phyloP scores from a whole-genome alignment of 2,888 invertebrate species.

The Andrena hattorfiana region DNA sequence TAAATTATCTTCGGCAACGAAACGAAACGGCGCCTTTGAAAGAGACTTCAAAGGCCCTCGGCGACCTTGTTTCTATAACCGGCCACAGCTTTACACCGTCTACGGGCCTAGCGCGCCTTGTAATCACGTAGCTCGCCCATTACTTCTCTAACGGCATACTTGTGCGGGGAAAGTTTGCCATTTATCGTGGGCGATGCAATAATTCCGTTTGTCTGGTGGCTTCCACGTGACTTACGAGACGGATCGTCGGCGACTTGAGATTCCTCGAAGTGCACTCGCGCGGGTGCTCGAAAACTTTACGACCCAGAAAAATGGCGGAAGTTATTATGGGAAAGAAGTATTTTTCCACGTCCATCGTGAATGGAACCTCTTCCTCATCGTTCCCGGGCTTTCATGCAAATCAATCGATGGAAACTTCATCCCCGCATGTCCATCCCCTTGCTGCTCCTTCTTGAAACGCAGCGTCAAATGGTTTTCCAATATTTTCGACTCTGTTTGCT shows the following conservation, averaged over 20 bases:
- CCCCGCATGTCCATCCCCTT: neutral
- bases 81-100: slow-evolving; percentile 30
- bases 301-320: slow-evolving; percentile 2
- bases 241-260: neutral
- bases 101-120: slow-evolving; percentile 19
- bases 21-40: neutral
- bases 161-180: slow-evolving; percentile 10
- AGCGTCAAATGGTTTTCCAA: slow-evolving; percentile 58
- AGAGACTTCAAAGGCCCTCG: slow-evolving; percentile 37
- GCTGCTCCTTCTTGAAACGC: neutral
- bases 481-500: slow-evolving; percentile 45
- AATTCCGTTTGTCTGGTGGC: neutral
- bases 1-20: slow-evolving; percentile 35
- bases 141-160: slow-evolving; percentile 7
- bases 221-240: neutral
- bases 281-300: neutral
- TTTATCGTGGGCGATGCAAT: neutral
- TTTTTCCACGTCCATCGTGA: neutral
- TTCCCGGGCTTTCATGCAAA: neutral
- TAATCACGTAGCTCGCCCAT: slow-evolving; percentile 37
- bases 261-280: neutral
- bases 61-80: slow-evolving; percentile 54
- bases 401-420: slow-evolving; percentile 3
- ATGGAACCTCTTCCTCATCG: neutral
- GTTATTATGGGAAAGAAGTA: neutral